These are phyloP conservation scores for Agriopis marginaria DNA, from an alignment of 2,888 invertebrate genomes.

Conservation along the genomic window DNA sequence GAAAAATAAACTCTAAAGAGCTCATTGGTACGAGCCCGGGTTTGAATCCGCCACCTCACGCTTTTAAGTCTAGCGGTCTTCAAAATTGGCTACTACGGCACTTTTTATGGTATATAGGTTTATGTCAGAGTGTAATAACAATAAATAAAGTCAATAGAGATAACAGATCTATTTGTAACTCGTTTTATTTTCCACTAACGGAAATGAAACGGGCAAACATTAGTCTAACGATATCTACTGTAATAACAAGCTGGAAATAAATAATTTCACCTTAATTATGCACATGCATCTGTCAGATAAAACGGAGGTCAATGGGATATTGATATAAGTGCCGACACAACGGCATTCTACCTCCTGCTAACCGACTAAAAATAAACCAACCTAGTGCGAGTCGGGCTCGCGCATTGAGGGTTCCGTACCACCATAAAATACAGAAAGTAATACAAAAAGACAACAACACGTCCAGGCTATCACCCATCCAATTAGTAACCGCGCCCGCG, in stretches of 20 bases:
- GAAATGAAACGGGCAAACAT: conserved; percentile 16
- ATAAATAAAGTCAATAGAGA: neutral
- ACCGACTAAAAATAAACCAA: no score
- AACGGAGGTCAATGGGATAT: conserved; percentile 5
- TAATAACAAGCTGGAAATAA: conserved; percentile 13
- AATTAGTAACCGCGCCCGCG: no score
- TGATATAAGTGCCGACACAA: neutral
- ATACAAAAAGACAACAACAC: no score
- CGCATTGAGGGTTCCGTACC: no score
- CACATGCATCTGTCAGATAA: conserved; percentile 1
- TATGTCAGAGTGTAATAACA: neutral
- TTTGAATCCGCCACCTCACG: no score
- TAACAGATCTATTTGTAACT: conserved; percentile 6
- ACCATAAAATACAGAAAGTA: no score
- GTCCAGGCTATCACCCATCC: no score
- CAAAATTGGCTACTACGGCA: no score
- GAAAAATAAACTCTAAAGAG: no score
- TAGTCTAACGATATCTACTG: conserved; percentile 6
- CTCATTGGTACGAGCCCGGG: no score
- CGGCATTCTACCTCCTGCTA: neutral
- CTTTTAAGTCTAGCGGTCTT: no score
- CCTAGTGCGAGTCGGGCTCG: no score
- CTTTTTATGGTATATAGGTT: neutral
- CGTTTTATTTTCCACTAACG: conserved; percentile 16
- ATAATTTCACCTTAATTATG: neutral